Conservation (phyloP, 2,888 invertebrate genomes). For the Mimachlamys varia region DNA sequence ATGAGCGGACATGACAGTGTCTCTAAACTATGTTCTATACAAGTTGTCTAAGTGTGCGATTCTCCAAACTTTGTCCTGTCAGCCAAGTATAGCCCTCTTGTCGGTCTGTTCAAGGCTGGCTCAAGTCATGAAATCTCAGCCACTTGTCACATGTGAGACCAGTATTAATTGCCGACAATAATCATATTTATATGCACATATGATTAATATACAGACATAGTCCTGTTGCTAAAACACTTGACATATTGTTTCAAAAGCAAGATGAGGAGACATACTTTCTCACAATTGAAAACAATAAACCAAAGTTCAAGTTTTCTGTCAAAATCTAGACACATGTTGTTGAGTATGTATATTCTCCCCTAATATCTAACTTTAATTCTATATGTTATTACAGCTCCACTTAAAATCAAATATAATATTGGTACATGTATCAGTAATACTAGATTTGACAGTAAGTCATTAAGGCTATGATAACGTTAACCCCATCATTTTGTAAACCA, state of each 20-base stretch:
- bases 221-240: neutral
- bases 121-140: neutral
- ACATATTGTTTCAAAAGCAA: neutral
- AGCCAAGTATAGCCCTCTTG: neutral
- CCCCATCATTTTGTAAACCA: too few species aligned
- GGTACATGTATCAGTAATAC: neutral
- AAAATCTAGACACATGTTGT: neutral
- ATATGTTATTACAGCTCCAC: too few species aligned
- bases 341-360: neutral
- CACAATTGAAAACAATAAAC: slow-evolving; percentile 31
- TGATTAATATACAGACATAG: neutral
- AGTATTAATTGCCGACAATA: neutral
- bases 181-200: neutral
- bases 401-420: neutral
- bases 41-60: neutral
- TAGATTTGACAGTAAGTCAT: neutral
- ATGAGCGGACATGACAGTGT: slow-evolving; percentile 3
- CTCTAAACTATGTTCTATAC: slow-evolving; percentile 1
- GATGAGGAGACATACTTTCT: slow-evolving; percentile 36
- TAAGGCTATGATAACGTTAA: too few species aligned
- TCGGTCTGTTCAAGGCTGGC: neutral
- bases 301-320: slow-evolving; percentile 19
- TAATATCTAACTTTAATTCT: too few species aligned
- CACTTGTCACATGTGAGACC: neutral
- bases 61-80: neutral